Evolutionary conservation across 2,888 invertebrate genomes (phyloP), one percentile per base, ranked within the genome.

Genomic region (Parascotia fuliginaria): DNA sequence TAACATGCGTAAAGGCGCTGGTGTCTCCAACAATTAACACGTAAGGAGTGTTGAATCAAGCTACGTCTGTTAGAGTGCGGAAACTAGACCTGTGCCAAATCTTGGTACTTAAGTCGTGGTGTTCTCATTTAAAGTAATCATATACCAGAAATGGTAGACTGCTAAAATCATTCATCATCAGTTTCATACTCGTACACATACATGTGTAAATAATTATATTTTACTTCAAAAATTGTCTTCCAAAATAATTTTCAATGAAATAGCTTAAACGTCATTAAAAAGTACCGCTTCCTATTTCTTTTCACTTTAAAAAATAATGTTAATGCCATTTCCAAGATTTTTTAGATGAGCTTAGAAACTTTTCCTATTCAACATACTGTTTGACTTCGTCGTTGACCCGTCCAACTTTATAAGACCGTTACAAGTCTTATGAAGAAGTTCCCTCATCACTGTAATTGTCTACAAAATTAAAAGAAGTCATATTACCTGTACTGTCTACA

Each of bases 71-170:
- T 15, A 29, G 11, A 29, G 16, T 16, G 14, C 9, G 16, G 5
- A 16, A 9, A 3, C 24, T 40, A 31, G 40, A 40, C 9, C 19
- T 6, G 6, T 12, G 40, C 40, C 40, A 40, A 40, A 19, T 40
- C 29, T 19, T 7, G 7, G 13, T 31, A 13, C 1, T 31, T 13
- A 31, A 5, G 3, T 3, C 1, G 3, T 9, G 12, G 12, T 4
- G 7, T 29, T 29, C 4, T 3, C 29, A 11, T 29, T 29, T 24
- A 9, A 24, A 24, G 7, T 24, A 3, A 24, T 24, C 7, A 6
- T 4, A 6, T 24, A 7, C 7, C 7, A 7, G 24, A 24, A 1
- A 24, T 24, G 7, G 24, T 24, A 7, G 1, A 6, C 7, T 24
- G 24, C n/a, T n/a, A n/a, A 19, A 19, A 19, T 19, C 5, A 3